Conservation (phyloP, 2,797 vertebrate genomes). For the Hapalemur alaotrensis region DNA sequence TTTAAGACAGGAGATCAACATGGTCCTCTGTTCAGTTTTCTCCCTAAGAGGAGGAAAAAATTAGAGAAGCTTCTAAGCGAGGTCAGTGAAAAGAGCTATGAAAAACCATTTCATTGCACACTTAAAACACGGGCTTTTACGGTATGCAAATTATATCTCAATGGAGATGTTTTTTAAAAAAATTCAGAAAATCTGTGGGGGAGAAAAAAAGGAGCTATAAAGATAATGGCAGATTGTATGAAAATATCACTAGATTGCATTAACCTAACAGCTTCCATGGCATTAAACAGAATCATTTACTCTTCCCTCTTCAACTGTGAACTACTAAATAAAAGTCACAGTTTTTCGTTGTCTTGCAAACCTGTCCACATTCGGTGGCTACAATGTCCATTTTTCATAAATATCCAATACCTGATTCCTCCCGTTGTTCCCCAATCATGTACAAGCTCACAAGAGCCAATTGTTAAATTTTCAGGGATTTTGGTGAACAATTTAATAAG, state of each 20-base stretch:
- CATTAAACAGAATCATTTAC: background rate
- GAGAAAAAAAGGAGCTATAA: background rate
- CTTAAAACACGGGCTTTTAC: background rate
- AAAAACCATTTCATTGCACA: background rate
- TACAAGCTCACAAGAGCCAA: background rate
- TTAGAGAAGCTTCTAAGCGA: background rate
- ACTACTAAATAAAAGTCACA: background rate
- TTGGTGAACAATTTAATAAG: background rate
- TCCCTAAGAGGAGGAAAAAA: background rate
- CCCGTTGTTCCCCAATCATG: too few species aligned
- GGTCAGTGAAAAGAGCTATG: background rate
- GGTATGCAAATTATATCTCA: background rate
- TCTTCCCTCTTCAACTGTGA: background rate
- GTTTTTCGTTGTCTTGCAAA: background rate
- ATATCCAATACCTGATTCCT: background rate
- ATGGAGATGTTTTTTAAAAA: background rate
- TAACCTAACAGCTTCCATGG: background rate
- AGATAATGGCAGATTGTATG: background rate
- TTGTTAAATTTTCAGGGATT: background rate
- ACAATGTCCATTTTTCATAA: background rate
- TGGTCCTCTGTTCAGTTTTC: background rate
- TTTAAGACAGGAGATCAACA: background rate
- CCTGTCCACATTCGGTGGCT: background rate
- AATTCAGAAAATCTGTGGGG: background rate
- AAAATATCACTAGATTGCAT: background rate